These are phyloP conservation scores for Drosophila nigricruria DNA, from an alignment of 2,888 invertebrate genomes.

Conservation along the genomic window DNA sequence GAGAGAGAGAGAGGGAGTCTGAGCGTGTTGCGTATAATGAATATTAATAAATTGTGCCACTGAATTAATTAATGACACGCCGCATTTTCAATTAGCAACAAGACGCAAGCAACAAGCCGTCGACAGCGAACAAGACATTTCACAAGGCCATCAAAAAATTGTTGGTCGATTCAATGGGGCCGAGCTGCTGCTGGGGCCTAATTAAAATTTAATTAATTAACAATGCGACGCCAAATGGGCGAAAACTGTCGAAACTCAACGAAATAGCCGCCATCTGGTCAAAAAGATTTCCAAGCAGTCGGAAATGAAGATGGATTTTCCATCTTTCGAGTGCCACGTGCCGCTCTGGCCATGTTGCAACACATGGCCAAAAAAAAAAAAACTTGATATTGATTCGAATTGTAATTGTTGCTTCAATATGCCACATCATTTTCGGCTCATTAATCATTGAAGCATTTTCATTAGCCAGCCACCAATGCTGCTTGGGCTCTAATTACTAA, in stretches of 20 bases:
- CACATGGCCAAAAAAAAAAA: conserved; percentile 56
- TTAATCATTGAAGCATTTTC: conserved; percentile 72
- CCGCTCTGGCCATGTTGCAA: conserved; percentile 51
- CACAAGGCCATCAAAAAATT: conserved; percentile 47
- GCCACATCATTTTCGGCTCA: conserved; percentile 79
- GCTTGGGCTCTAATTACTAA: conserved; percentile 42
- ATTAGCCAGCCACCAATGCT: conserved; percentile 55
- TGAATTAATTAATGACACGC: conserved; percentile 67
- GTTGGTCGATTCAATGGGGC: neutral
- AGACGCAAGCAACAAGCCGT: conserved; percentile 38
- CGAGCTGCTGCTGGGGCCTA: conserved; percentile 44
- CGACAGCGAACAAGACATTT: conserved; percentile 59
- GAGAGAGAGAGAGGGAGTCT: neutral
- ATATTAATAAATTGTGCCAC: conserved; percentile 73
- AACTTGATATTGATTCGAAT: conserved; percentile 46
- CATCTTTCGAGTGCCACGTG: conserved; percentile 28
- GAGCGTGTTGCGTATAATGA: conserved; percentile 60
- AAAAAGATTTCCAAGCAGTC: conserved; percentile 18
- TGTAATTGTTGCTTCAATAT: conserved; percentile 69
- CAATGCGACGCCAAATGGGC: conserved; percentile 49
- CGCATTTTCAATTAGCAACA: conserved; percentile 66
- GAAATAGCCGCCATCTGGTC: conserved; percentile 56
- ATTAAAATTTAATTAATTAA: conserved; percentile 79
- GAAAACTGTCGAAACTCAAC: conserved; percentile 34
- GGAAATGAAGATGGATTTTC: conserved; percentile 42